Base-by-base conservation (phyloP, 2,113 vertebrate species). In the Centrocercus urophasianus region DNA sequence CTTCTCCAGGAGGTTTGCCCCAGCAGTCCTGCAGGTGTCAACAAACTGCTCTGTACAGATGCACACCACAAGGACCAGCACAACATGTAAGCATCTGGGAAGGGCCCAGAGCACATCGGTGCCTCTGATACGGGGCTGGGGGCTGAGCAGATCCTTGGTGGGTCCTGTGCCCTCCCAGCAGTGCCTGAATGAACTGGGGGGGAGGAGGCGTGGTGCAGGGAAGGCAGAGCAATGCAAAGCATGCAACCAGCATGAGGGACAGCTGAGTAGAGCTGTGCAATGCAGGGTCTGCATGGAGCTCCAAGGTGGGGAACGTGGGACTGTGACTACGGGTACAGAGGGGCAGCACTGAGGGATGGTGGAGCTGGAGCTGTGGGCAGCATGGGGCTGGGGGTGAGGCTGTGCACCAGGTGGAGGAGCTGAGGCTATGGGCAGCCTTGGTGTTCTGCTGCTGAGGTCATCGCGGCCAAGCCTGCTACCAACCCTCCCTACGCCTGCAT, bases 401-500 rank as follows among this genome's bases (percentile, higher is more conserved):
- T 54, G 52, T 54, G 52, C 13, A 54, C 52, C 27, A 13, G 50
- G 24, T 52, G 28, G 28, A 16, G 27, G 54, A 52, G 27, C 50
- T 52, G 50, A 28, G 52, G 25, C 27, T 54, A 27, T 28, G 25
- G 52, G 30, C 4, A 2, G 16, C 34, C 43, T 22, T 15, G 43
- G 30, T 16, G 5, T 21, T 28, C 42, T 17, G 22, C 45, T 56
- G 59, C 47, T 25, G 30, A 42, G 27, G 30, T 52, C 47, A 9
- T 7, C n/a, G 2, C 5, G 7, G 20, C 34, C 34, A 65, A 32
- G 11, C 2, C 3, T 0, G 12, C 38, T 16, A 20, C 59, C 4
- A 24, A 6, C 17, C 24, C 43, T 15, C 28, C 6, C 34, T 16
- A 48, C 30, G 60, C 17, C 63, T n/a, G 67, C 73, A 24, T 12